Evolutionary conservation across 2,888 invertebrate species (phyloP).

Genomic region (Nomada flava): DNA sequence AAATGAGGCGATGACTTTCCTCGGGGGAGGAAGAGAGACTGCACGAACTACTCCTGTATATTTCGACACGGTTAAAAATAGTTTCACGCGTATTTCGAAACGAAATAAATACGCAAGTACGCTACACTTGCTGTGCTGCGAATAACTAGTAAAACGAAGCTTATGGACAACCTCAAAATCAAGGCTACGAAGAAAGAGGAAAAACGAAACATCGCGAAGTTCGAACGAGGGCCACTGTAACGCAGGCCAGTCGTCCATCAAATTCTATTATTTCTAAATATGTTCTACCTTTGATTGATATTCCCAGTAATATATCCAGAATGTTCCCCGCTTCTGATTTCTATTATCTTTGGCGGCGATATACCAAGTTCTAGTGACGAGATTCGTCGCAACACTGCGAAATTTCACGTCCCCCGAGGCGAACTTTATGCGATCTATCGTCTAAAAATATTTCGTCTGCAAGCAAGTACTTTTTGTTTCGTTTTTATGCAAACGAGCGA

Average conservation of each 20-base stretch:
- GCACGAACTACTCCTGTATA: conserved; percentile 10
- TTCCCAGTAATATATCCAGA: conserved; percentile 5
- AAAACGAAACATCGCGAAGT: not conserved
- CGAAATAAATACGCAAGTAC: conserved; percentile 46
- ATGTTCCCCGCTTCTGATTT: not conserved
- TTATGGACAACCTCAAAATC: conserved; percentile 29
- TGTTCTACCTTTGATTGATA: not conserved
- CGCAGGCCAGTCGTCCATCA: not conserved
- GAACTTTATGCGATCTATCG: not conserved
- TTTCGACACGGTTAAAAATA: conserved; percentile 54
- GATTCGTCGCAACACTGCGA: not conserved
- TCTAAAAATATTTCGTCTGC: conserved; percentile 15
- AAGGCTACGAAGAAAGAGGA: not conserved
- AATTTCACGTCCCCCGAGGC: not conserved
- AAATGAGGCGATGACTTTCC: conserved; percentile 8
- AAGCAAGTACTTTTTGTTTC: conserved; percentile 5
- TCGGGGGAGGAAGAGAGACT: not conserved
- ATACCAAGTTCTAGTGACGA: not conserved
- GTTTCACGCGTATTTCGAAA: conserved; percentile 16
- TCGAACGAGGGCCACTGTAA: not conserved
- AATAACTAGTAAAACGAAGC: not conserved
- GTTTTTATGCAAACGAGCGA: not conserved
- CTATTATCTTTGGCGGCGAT: conserved; percentile 19
- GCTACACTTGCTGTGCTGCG: not conserved
- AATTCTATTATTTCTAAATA: conserved; percentile 2